Evolutionary conservation across 2,888 invertebrate genomes (phyloP).

Genomic region (Mimachlamys varia): DNA sequence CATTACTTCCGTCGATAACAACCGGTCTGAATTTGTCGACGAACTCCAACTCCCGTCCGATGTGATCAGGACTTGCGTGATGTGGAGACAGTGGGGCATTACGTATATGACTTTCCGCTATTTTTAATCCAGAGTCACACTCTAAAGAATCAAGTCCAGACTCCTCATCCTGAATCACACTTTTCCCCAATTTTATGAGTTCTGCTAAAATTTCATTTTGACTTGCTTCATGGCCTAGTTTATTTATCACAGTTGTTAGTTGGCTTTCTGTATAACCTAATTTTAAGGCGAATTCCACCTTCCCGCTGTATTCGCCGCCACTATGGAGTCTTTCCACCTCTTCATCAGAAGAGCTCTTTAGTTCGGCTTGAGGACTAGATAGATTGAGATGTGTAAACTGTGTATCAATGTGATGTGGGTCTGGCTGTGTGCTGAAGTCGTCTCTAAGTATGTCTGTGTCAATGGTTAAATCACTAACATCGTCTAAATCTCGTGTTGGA

Average conservation of each 20-base stretch:
- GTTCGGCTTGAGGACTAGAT: slow-evolving; percentile 51
- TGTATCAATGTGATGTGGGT: slow-evolving; percentile 13
- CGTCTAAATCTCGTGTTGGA: slow-evolving; percentile 17
- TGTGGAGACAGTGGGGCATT: not conserved
- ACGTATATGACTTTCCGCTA: not conserved
- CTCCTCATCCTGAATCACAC: not conserved
- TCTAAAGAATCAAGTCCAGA: not conserved
- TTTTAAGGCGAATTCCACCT: slow-evolving; percentile 95
- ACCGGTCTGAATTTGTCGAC: slow-evolving; percentile 84
- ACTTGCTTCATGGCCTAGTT: slow-evolving; percentile 92
- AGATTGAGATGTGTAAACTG: slow-evolving; percentile 11
- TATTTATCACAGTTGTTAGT: slow-evolving; percentile 91
- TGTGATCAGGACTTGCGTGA: not conserved
- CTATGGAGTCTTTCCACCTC: slow-evolving; percentile 55
- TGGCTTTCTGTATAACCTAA: slow-evolving; percentile 94
- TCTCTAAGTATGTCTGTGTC: not conserved
- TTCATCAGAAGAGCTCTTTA: slow-evolving; percentile 49
- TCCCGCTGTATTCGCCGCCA: slow-evolving; percentile 81
- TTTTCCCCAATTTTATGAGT: slow-evolving; percentile 88
- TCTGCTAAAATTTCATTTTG: slow-evolving; percentile 95
- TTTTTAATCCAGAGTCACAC: not conserved
- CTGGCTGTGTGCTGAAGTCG: not conserved
- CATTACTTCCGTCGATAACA: slow-evolving; percentile 92
- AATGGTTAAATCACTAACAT: slow-evolving; percentile 19
- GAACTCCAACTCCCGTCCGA: not conserved